Evolutionary conservation across 2,797 vertebrate species (phyloP), one percentile per base, ranked within the genome.

Genomic region (Pangasius djambal): DNA sequence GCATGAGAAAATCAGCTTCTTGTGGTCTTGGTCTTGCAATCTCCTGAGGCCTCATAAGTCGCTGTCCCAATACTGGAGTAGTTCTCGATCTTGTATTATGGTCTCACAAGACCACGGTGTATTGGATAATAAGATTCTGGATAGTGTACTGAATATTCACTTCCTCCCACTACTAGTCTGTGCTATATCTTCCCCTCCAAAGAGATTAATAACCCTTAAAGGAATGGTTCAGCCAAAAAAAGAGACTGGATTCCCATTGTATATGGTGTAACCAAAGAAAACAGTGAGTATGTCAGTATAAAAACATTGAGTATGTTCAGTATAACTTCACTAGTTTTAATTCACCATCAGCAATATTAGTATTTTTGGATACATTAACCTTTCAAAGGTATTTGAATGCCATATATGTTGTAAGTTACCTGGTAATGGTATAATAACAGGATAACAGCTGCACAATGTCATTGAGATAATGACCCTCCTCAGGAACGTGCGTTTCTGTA

Each of bases 361-460:
- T 83, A 65, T 48, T 83, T 65, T 65, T n/a, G 12, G 10, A 48
- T 65, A 22, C 1, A 16, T 69, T 83, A n/a, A 50, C 28, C 40
- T 59, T n/a, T 25, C 4, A 37, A 65, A 25, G 40, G 12, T 75
- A 57, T 55, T 34, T 57, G 9, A 85, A 63, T 55, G 18, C 4
- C 12, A 69, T 25, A 31, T 13, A 31, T 74, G 12, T 13, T 83
- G 28, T 44, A 15, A 48, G 72, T 93, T 91, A 96, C 96, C 95
- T 94, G 1, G 95, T 96, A 86, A 97, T 96, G 77, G 82, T 89
- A 92, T 96, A 93, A 89, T 94, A 96, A 90, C 96, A 96, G 77
- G 92, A 92, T 90, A 97, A 90, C 50, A 96, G 88, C 4, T 90
- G 93, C 50, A 94, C 91, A 89, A 95, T 89, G 88, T 96, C 93